Percentiles rank a stretch among this genome's conserved stretches.
Evolutionary conservation across 1,140 invertebrate species (phyloP).

Genomic region (Whitmania pigra): DNA sequence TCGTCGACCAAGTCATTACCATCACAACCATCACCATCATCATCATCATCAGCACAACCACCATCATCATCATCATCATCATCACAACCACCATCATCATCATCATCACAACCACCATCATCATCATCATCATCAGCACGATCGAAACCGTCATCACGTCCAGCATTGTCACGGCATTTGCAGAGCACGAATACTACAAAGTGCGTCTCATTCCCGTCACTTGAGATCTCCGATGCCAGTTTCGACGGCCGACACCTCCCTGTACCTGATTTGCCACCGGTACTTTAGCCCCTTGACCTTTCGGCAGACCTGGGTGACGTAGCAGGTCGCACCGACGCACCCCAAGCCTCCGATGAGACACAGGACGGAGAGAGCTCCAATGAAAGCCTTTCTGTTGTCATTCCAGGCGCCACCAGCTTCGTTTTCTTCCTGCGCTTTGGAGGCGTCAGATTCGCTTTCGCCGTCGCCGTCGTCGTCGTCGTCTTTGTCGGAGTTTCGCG

Average conservation of each 20-base stretch:
- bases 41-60: neutral
- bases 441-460: neutral
- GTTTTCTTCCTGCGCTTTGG: neutral
- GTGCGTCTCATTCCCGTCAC: too few relatives aligned
- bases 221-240: neutral
- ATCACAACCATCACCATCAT: neutral
- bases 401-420: neutral
- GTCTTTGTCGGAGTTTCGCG: too few relatives aligned
- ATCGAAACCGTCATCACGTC: neutral
- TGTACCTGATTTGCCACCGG: conserved; percentile 22
- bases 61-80: neutral
- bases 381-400: conserved; percentile 7
- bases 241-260: conserved; percentile 25
- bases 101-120: neutral
- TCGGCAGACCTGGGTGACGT: conserved; percentile 21
- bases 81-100: neutral
- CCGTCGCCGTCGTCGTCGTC: neutral
- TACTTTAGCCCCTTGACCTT: conserved; percentile 22
- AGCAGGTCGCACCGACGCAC: conserved; percentile 18
- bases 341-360: conserved; percentile 9
- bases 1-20: neutral
- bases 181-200: too few relatives aligned
- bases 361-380: neutral
- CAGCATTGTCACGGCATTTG: neutral
- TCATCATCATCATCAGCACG: neutral